A percentile compares a stretch with the other conserved stretches of the same genome.
Evolutionary conservation across 2,113 vertebrate genomes (phyloP).

Genomic region (Tupaia chinensis): DNA sequence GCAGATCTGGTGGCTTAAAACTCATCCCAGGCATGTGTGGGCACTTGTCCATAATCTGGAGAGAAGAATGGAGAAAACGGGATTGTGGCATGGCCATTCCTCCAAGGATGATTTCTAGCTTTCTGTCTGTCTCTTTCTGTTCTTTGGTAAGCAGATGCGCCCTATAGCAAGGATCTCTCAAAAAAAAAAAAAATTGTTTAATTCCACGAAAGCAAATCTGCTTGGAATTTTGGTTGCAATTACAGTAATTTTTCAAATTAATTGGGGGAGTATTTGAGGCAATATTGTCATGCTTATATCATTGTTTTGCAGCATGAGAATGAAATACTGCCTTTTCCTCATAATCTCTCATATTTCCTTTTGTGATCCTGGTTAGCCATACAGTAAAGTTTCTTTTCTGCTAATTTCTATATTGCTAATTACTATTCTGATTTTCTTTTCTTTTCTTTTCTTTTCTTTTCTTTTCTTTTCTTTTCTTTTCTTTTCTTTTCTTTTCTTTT

Average conservation of each 20-base stretch:
- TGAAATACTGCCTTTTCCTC: not conserved
- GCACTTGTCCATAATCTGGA: no score
- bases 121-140: no score
- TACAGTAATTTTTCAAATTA: not conserved
- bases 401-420: not conserved
- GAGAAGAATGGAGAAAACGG: no score
- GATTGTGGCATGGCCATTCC: no score
- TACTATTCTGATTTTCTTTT: not conserved
- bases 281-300: not conserved
- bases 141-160: no score
- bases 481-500: no score
- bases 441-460: no score
- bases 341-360: not conserved
- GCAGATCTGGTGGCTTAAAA: no score
- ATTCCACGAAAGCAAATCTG: not conserved
- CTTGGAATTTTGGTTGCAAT: not conserved
- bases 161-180: no score
- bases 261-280: not conserved
- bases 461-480: no score
- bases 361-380: not conserved
- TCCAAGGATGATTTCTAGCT: no score
- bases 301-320: not conserved
- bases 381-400: not conserved
- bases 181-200: not conserved
- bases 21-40: no score